Evolutionary conservation across 2,113 vertebrate genomes (phyloP), one percentile per base, ranked within the genome.

Genomic region (Bujurquina vittata): DNA sequence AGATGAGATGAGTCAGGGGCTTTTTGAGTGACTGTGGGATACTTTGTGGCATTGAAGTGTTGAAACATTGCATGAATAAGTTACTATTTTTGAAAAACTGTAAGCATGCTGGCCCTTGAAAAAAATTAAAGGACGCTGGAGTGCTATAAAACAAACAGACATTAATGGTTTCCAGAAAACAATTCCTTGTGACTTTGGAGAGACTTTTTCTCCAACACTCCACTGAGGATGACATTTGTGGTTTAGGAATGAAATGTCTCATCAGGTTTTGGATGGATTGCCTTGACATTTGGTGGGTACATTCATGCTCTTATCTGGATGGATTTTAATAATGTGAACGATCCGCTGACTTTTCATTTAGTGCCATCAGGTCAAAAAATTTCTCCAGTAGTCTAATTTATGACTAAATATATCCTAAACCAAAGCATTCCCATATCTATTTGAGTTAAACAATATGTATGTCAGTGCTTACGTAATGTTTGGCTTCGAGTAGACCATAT

Each of bases 341-440:
- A 72, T n/a, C 46, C 67, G 54, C 67, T 54, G 67, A 54, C 46
- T 72, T 72, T 72, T 72, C 10, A 72, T 54, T 31, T 54, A 54
- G 67, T 72, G 67, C 18, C 67, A 33, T 72, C 26, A 72, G 67
- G 46, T 72, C 67, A 54, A 72, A n/a, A 46, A 31, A 33, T 54
- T 72, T 54, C 18, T n/a, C 31, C 26, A 52, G 7, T 72, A 2
- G 6, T n/a, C 46, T 54, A 72, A 43, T 72, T 54, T 72, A 52
- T 72, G 49, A 52, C 10, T 26, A 72, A 29, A n/a, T 72, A 72
- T 31, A 33, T 12, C 10, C n/a, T 5, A n/a, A 55, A 52, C 65
- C 43, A 69, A 72, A 52, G 20, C 43, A 72, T 52, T 52, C 23
- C 18, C 17, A 72, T 43, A 54, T 17, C 20, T 52, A 20, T 31